Evolutionary conservation across 2,113 vertebrate species (phyloP).

Genomic region (Electrona antarctica): DNA sequence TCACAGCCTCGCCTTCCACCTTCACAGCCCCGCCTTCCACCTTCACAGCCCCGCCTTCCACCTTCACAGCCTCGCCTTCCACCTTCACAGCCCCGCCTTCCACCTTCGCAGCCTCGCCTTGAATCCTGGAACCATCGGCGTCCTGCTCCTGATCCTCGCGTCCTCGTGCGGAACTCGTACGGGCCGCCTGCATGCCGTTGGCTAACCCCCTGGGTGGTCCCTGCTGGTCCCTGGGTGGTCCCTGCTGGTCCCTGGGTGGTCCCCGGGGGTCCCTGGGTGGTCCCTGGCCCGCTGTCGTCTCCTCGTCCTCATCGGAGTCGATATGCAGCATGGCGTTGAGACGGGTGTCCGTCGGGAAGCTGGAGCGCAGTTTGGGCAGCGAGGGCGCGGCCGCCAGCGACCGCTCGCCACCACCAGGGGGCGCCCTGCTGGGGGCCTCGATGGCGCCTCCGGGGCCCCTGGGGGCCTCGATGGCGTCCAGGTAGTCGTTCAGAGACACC

Average conservation of each 20-base stretch:
- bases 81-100: background rate
- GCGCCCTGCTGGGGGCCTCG: constrained; percentile 51
- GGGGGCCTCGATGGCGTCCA: constrained; percentile 85
- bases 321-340: constrained; percentile 97
- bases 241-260: background rate
- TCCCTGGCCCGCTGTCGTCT: constrained; percentile 46
- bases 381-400: constrained; percentile 78
- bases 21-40: too few species aligned
- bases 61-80: too few species aligned
- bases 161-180: constrained; percentile 5
- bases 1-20: background rate
- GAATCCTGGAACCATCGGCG: constrained; percentile 13
- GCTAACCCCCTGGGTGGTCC: background rate
- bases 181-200: constrained; percentile 10
- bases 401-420: constrained; percentile 69
- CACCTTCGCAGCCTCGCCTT: constrained; percentile 12
- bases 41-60: too few species aligned
- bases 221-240: background rate
- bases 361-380: constrained; percentile 91
- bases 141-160: background rate
- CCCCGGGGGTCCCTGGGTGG: too few species aligned
- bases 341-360: constrained; percentile 94
- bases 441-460: constrained; percentile 72
- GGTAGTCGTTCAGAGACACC: constrained; percentile 91
- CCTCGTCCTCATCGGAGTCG: constrained; percentile 95